Evolutionary conservation across 2,113 vertebrate genomes (phyloP), one percentile per base, ranked within the genome.

Genomic region (Vireo altiloquus): DNA sequence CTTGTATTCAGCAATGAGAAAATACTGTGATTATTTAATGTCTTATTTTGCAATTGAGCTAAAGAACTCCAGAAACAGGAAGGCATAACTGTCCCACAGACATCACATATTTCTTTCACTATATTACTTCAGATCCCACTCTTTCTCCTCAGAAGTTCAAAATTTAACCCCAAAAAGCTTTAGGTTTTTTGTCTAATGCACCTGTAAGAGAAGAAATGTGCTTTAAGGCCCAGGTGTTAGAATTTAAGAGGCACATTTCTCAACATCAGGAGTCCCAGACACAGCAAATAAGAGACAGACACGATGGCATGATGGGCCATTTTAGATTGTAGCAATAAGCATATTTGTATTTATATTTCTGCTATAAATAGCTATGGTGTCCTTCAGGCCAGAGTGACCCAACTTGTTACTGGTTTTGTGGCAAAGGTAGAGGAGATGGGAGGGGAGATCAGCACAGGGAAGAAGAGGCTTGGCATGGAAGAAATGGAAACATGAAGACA

Each of bases 311-410:
- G 0, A 63, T n/a, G 79, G 16, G 42, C 28, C 60, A 33, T 50
- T 82, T 81, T 20, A 8, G 37, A 65, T 11, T 31, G 23, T 6
- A 59, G 39, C 74, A 88, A 88, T 59, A 89, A 94, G 37, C 37
- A 47, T 40, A 52, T 65, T 82, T 80, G 57, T 79, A 39, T 60
- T 76, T 82, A 31, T 77, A 57, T 31, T 44, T 54, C 44, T 92
- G 63, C 72, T 90, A 93, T 60, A 92, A 93, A 92, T 63, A 95
- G 47, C 23, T 18, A 25, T 22, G 20, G 10, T 61, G 66, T 49
- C 70, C 78, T 90, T 79, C 78, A 86, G 60, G 37, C 54, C 71
- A 50, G 40, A 4, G 46, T 20, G 82, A 77, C 15, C 28, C 1
- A 6, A 44, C 42, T 87, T 0, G 0, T 63, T 59, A 33, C 0